Base-by-base conservation (phyloP, 2,797 vertebrate species). In the Allenopithecus nigroviridis region DNA sequence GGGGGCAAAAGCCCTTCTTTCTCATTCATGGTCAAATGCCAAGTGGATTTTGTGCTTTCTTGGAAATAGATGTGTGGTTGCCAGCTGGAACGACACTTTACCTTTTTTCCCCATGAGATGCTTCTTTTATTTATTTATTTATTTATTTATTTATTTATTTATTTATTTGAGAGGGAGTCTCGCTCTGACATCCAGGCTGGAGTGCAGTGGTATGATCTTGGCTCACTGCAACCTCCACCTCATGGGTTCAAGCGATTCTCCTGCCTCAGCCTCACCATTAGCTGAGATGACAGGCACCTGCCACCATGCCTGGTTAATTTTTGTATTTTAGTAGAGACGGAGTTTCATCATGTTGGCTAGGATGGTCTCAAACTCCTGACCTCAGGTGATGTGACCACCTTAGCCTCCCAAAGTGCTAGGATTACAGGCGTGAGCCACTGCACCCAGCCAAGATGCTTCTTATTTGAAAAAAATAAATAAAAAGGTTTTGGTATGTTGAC, bases 1-100 rank as follows among this genome's bases (percentile, higher is more conserved):
- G 12, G 16, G 5, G 30, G 22, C 7, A 89, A 84, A 89, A 70
- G 11, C 5, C 12, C 79, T 19, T 22, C 22, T 94, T 94, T 26
- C 24, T 96, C 59, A 86, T 95, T 74, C 53, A 64, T 22, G 79
- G 4, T 74, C 41, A 81, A n/a, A 87, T 16, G 28, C 96, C 95
- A 96, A 97, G 90, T 80, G n/a, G 43, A 92, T 92, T 97, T 95
- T 94, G 76, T 94, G 59, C 46, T 53, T 83, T 81, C 21, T 80
- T 85, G 92, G 68, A 95, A 97, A 96, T 78, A 95, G 92, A 80
- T 89, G n/a, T 50, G 50, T 74, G 36, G 26, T 50, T 89, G 39
- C 75, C 75, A 91, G 53, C 55, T 95, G 59, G 30, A 11, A 53
- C 57, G 70, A 5, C 39, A 59, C 30, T 80, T 26, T 76, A 91